Evolutionary conservation across 1,140 invertebrate species (phyloP).

Genomic region (Neocloeon triangulifer): DNA sequence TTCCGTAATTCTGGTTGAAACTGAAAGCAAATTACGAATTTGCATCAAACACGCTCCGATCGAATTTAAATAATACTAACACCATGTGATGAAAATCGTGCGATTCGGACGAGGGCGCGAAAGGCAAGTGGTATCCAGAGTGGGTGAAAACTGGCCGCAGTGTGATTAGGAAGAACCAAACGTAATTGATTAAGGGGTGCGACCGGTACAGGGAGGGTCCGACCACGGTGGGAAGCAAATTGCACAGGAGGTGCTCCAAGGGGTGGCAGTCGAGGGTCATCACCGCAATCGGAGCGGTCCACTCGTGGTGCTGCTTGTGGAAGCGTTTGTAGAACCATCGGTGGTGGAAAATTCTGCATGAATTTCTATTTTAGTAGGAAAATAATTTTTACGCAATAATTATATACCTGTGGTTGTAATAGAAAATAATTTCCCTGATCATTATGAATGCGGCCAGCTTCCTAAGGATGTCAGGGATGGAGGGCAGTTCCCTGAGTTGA

Average conservation of each 20-base stretch:
- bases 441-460: too few relatives aligned
- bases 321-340: conserved; percentile 20
- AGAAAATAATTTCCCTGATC: too few relatives aligned
- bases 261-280: conserved; percentile 30
- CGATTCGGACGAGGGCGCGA: conserved; percentile 27
- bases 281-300: conserved; percentile 19
- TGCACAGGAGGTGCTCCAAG: conserved; percentile 28
- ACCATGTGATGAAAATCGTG: conserved; percentile 37
- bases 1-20: conserved; percentile 23
- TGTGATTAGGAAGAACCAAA: conserved; percentile 20
- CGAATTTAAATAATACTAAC: too few relatives aligned
- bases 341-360: conserved; percentile 21
- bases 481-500: too few relatives aligned
- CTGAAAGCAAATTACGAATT: too few relatives aligned
- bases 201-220: conserved; percentile 21
- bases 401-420: too few relatives aligned
- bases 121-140: conserved; percentile 31
- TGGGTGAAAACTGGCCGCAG: conserved; percentile 26
- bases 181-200: conserved; percentile 21
- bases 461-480: too few relatives aligned
- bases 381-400: too few relatives aligned
- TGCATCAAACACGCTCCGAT: too few relatives aligned
- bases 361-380: too few relatives aligned
- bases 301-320: conserved; percentile 22
- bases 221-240: conserved; percentile 24